These are phyloP conservation scores for Ophioninae sp. DNA, from an alignment of 2,888 invertebrate genomes.

Conservation along the genomic window DNA sequence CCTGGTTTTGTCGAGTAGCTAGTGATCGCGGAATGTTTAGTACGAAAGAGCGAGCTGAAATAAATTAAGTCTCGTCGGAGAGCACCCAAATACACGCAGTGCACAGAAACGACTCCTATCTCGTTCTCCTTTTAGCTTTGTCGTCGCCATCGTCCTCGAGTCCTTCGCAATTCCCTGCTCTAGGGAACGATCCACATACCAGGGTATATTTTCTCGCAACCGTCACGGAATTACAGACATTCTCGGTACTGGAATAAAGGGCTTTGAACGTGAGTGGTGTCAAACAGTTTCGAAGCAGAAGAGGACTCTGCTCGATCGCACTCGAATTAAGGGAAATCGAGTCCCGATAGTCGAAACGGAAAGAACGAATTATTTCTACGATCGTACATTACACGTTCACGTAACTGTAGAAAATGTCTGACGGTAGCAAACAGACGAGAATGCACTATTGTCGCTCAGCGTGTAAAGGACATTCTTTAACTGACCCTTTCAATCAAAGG, in stretches of 20 bases:
- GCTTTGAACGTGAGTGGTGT: constrained; percentile 27
- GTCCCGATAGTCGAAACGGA: constrained; percentile 39
- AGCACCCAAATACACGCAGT: background rate
- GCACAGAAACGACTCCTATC: constrained; percentile 9
- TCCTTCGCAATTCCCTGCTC: constrained; percentile 33
- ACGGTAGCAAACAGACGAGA: background rate
- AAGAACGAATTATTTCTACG: constrained; percentile 30
- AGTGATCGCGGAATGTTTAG: constrained; percentile 7
- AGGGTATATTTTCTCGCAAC: constrained; percentile 20
- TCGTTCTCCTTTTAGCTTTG: constrained; percentile 36
- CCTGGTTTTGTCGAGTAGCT: background rate
- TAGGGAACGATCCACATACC: constrained; percentile 11
- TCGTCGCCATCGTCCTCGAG: constrained; percentile 27
- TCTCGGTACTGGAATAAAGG: constrained; percentile 40
- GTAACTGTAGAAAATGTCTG: background rate
- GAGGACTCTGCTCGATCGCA: constrained; percentile 41
- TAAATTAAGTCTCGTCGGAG: constrained; percentile 38
- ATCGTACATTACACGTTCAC: background rate
- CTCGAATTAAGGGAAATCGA: constrained; percentile 48
- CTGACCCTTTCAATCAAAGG: constrained; percentile 47
- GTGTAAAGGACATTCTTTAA: constrained; percentile 28
- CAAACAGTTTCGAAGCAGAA: constrained; percentile 47
- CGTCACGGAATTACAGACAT: constrained; percentile 17
- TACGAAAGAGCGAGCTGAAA: constrained; percentile 34
- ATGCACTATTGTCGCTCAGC: constrained; percentile 13